A percentile compares a stretch with the other conserved stretches of the same genome.
Conservation (phyloP, 2,797 vertebrate genomes). For the Uromys caudimaculatus region DNA sequence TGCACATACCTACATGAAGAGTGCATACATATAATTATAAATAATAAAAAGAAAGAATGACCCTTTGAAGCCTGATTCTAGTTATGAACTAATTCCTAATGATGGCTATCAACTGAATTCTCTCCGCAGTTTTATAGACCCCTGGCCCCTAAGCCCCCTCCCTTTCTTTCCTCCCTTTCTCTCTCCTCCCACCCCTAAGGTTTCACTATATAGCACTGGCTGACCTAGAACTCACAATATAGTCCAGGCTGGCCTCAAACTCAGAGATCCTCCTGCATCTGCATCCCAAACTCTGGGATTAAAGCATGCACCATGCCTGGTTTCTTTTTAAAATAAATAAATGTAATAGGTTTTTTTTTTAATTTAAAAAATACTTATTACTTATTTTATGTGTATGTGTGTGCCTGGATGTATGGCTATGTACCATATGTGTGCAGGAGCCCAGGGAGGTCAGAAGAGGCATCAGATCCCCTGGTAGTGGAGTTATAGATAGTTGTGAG, state of each 20-base stretch:
- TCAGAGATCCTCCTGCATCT: neutral
- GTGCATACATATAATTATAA: neutral
- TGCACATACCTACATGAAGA: neutral
- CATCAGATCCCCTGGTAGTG: neutral
- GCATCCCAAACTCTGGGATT: neutral
- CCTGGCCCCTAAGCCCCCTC: neutral
- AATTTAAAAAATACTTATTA: neutral
- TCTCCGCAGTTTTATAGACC: neutral
- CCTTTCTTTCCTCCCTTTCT: neutral
- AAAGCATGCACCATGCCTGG: neutral
- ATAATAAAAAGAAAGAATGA: neutral
- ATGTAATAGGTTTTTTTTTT: neutral
- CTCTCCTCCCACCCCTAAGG: neutral
- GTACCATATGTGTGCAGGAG: neutral
- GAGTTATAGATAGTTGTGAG: neutral
- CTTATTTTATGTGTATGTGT: neutral
- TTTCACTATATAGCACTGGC: neutral
- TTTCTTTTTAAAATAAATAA: neutral
- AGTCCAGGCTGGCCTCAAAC: neutral
- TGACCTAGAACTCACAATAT: neutral
- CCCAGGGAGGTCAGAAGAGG: neutral
- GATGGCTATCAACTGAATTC: neutral
- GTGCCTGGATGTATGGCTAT: neutral
- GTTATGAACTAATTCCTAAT: constrained; percentile 32
- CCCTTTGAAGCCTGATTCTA: constrained; percentile 21